A percentile compares a stretch with the other conserved stretches of the same genome.
Conservation (phyloP, 1,140 invertebrate species). For the Drosophila tristis region DNA sequence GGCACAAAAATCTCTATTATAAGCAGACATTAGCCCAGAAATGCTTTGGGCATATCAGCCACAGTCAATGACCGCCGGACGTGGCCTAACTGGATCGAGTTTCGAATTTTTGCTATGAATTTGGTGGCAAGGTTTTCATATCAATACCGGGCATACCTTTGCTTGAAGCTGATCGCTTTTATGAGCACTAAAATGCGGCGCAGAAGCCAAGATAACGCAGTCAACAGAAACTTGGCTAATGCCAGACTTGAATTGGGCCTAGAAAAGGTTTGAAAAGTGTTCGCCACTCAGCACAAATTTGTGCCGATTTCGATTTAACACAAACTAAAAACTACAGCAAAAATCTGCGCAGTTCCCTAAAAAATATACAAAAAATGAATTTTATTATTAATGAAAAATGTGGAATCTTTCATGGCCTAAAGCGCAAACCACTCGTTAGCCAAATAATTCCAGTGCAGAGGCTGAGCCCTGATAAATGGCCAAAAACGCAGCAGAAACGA, state of each 20-base stretch:
- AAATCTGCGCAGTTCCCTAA: too few species aligned
- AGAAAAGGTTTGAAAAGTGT: background rate
- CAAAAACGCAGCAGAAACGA: background rate
- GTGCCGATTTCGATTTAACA: too few species aligned
- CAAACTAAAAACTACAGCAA: too few species aligned
- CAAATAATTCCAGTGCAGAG: too few species aligned
- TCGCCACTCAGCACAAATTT: too few species aligned
- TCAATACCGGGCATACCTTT: too few species aligned
- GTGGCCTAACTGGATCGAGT: conserved; percentile 7
- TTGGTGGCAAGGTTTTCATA: conserved; percentile 1
- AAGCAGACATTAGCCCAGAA: conserved; percentile 2
- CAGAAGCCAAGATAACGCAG: conserved; percentile 30
- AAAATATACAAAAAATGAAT: too few species aligned
- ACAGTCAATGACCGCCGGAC: conserved; percentile 14
- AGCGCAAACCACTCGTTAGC: too few species aligned
- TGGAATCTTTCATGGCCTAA: too few species aligned
- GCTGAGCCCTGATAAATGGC: conserved; percentile 27
- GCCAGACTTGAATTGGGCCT: conserved; percentile 18
- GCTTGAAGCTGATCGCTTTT: conserved; percentile 7
- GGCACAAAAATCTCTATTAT: conserved; percentile 6
- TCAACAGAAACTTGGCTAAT: conserved; percentile 3
- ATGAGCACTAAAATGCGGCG: background rate
- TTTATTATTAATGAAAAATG: too few species aligned
- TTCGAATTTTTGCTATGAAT: background rate
- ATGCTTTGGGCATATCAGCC: conserved; percentile 4